Conservation (phyloP, 2,888 invertebrate species). For the Mycogona germanica region DNA sequence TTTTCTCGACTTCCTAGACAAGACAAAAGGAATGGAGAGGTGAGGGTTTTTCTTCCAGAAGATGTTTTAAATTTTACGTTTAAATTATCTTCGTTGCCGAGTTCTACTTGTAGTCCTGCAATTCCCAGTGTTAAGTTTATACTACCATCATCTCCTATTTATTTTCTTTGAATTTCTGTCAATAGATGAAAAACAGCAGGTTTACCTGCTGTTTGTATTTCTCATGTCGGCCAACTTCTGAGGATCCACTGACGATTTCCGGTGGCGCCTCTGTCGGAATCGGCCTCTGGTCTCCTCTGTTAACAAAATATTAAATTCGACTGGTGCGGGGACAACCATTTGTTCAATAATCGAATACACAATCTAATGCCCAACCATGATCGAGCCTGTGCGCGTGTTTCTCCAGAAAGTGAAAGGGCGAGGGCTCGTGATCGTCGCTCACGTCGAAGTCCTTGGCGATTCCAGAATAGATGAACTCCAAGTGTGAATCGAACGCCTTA, state of each 20-base stretch:
- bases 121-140: no score
- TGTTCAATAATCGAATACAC: background rate
- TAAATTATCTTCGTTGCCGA: no score
- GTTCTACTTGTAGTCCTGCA: no score
- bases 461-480: slow-evolving; percentile 9
- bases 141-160: background rate
- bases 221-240: slow-evolving; percentile 18
- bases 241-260: slow-evolving; percentile 22
- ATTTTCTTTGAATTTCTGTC: no score
- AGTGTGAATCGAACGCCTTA: slow-evolving; percentile 13
- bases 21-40: background rate
- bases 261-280: slow-evolving; percentile 25
- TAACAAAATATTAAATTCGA: background rate
- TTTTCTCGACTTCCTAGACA: slow-evolving; percentile 21
- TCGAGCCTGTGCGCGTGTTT: slow-evolving; percentile 9
- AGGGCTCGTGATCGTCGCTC: slow-evolving; percentile 10
- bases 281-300: slow-evolving; percentile 23
- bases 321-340: no score
- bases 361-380: background rate
- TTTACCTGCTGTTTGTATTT: slow-evolving; percentile 16
- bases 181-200: background rate
- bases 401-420: background rate
- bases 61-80: no score
- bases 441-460: background rate
- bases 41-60: no score